A percentile compares a stretch with the other conserved stretches of the same genome.
phyloP scores from a whole-genome alignment of 2,888 invertebrate genomes.

The Elegia similella region DNA sequence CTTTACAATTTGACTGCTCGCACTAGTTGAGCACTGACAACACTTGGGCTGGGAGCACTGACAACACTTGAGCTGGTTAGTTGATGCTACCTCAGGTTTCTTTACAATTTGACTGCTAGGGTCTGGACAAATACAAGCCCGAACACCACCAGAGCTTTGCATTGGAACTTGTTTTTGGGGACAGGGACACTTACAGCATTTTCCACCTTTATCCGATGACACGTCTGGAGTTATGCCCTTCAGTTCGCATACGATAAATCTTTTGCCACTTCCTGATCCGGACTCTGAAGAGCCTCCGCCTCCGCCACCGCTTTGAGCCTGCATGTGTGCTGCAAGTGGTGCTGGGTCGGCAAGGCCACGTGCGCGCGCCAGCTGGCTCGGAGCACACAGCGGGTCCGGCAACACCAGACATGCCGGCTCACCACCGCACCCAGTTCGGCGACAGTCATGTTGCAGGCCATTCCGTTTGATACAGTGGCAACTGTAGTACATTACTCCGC shows the following conservation, averaged over 20 bases:
- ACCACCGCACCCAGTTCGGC: slow-evolving; percentile 77
- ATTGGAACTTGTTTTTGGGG: slow-evolving; percentile 29
- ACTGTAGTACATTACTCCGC: slow-evolving; percentile 78
- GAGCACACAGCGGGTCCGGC: slow-evolving; percentile 80
- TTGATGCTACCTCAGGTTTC: background rate
- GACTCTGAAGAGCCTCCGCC: slow-evolving; percentile 36
- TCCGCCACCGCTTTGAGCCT: slow-evolving; percentile 41
- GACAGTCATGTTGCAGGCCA: slow-evolving; percentile 82
- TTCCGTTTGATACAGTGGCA: slow-evolving; percentile 83
- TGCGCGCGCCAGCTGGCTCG: slow-evolving; percentile 73
- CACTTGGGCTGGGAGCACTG: no score
- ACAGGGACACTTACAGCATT: slow-evolving; percentile 71
- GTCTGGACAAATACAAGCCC: slow-evolving; percentile 30
- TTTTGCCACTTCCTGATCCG: slow-evolving; percentile 50
- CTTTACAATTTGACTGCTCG: slow-evolving; percentile 11
- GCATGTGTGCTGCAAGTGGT: slow-evolving; percentile 54
- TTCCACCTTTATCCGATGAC: slow-evolving; percentile 42
- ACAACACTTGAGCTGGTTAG: slow-evolving; percentile 28
- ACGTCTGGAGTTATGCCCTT: slow-evolving; percentile 59
- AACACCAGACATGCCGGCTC: slow-evolving; percentile 74
- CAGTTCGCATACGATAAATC: slow-evolving; percentile 73
- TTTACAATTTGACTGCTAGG: background rate
- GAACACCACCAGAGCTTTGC: slow-evolving; percentile 22
- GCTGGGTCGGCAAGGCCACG: slow-evolving; percentile 66
- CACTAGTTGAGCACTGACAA: slow-evolving; percentile 34